Conservation (phyloP, 92 coral and sea anemone species). For the Porites cylindrica region DNA sequence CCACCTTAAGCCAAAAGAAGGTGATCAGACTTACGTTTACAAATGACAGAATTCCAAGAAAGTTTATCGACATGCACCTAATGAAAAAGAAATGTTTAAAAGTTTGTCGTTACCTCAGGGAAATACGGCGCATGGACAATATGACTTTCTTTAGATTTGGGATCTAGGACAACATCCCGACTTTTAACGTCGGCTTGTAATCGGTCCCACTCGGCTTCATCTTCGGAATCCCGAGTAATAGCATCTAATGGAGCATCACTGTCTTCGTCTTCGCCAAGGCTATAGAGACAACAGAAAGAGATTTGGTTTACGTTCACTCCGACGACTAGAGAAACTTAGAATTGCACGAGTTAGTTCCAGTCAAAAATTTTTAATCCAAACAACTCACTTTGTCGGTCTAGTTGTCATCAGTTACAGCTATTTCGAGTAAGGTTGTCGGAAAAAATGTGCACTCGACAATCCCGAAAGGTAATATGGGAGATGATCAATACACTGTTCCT, state of each 20-base stretch:
- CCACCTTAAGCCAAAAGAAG: no score
- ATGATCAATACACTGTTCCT: no score
- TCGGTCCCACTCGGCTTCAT: slow-evolving; percentile 97
- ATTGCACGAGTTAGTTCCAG: neutral
- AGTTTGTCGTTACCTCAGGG: slow-evolving; percentile 71
- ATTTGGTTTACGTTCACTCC: neutral
- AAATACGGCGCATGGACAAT: slow-evolving; percentile 93
- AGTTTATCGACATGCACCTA: no score
- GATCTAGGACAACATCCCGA: slow-evolving; percentile 86
- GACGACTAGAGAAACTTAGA: neutral
- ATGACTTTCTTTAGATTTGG: slow-evolving; percentile 90
- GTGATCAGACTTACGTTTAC: no score
- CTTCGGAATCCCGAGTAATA: slow-evolving; percentile 73
- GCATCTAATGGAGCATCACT: slow-evolving; percentile 28
- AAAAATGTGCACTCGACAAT: no score
- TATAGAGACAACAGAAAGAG: neutral
- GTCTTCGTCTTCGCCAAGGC: slow-evolving; percentile 50
- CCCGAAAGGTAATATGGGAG: no score
- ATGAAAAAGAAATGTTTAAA: neutral
- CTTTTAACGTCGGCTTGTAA: slow-evolving; percentile 87
- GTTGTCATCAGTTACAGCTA: no score
- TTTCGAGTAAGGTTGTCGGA: no score
- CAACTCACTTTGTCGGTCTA: no score
- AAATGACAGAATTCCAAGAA: no score
- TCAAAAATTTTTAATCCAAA: no score